Evolutionary conservation across 2,888 invertebrate genomes (phyloP), one percentile per base, ranked within the genome.

Genomic region (Stratiomys singularior): DNA sequence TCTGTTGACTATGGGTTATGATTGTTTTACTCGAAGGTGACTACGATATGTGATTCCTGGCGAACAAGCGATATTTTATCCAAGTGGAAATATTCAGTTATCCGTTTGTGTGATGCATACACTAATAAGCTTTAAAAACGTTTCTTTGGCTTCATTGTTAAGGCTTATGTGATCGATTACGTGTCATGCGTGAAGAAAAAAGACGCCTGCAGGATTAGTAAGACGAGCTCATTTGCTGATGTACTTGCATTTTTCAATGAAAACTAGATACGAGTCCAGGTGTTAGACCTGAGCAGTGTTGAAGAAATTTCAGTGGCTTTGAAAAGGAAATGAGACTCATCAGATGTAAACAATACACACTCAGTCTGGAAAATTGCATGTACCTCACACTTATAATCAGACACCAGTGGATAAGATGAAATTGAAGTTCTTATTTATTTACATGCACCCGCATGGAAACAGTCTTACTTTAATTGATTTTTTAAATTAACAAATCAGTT

Each of bases 151-250:
- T 80, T 80, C 80, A 11, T 52, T 27, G 67, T 76, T 67, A 47
- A 74, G 78, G 80, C 77, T 80, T 80, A 78, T 76, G 76, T 72
- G 80, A 80, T 80, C 80, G 78, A 80, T 80, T 78, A 80, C 80
- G 74, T 80, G 76, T 56, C 78, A 77, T 78, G 80, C 78, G 78
- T 76, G 46, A 77, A 77, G 72, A 69, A 44, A 44, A 37, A 37
- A 66, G 28, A 37, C 37, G 52, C 52, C 52, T 37, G 23, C 56
- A 52, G 71, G 71, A 72, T 72, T 72, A 72, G 52, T 72, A 52
- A 72, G 71, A 72, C 44, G 52, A 52, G n/a, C 52, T 72, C 27
- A 44, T 25, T 27, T 72, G 1, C 37, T 66, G 66, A 66, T 66
- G 66, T 5, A n/a, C 52, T 52, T 52, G 52, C 52, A 52, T 15